Evolutionary conservation across 2,888 invertebrate species (phyloP), one percentile per base, ranked within the genome.

Genomic region (Sepiola atlantica): DNA sequence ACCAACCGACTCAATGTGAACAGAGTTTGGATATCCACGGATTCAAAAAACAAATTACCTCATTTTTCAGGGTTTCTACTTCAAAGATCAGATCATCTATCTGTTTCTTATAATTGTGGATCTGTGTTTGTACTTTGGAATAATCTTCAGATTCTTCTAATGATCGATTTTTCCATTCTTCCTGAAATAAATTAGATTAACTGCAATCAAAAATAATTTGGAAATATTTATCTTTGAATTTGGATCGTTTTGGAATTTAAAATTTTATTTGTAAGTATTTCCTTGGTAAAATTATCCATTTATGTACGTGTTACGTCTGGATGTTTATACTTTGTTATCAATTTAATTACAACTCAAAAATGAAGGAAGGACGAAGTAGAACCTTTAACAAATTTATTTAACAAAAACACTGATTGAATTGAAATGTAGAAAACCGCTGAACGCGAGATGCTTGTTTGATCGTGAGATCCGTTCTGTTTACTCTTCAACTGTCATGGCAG

Each of bases 31-130:
- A 45, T 2, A 45, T 45, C 45, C 45, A 45, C 2, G 8, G 45
- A 45, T 45, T 4, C 45, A 45, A 45, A 45, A 45, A 45, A 2
- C 45, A 45, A 45, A 45, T 54, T 95, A 97, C 97, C 97, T 97
- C 97, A 95, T 96, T 97, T 95, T 96, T 97, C 35, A 97, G 95
- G 1, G 96, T 96, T 91, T 97, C 97, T 14, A 97, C 97, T 95
- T 97, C 97, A 21, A 94, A 95, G 96, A 97, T 97, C 21, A 97
- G 96, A 92, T 95, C 96, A 94, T 96, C 96, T 55, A 97, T 97
- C 95, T 97, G 97, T 94, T 96, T 96, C 95, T 97, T 97, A 94
- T 97, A 97, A 61, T 96, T 95, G 35, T 96, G 95, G 95, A 97
- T 96, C 94, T 96, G 96, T 14, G 95, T 95, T 54, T 96, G 96